These are phyloP conservation scores for Poecilus cupreus DNA, from an alignment of 2,888 invertebrate species.

Conservation along the genomic window DNA sequence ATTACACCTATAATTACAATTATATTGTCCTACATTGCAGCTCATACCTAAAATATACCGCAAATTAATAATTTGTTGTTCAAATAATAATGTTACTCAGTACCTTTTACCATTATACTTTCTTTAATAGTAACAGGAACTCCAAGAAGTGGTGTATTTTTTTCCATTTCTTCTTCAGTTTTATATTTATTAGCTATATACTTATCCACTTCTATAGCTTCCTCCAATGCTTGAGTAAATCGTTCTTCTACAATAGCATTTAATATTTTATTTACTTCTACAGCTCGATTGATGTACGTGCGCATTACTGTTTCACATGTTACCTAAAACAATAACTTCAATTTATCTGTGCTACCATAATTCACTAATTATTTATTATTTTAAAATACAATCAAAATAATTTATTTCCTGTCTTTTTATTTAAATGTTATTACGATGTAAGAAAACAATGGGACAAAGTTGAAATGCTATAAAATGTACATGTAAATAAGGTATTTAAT, in stretches of 20 bases:
- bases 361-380: too few relatives aligned
- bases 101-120: conserved; percentile 85
- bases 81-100: not conserved
- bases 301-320: conserved; percentile 82
- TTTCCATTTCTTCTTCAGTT: conserved; percentile 77
- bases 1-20: conserved; percentile 73
- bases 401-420: too few relatives aligned
- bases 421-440: too few relatives aligned
- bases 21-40: conserved; percentile 80
- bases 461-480: too few relatives aligned
- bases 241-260: conserved; percentile 89
- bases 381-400: too few relatives aligned
- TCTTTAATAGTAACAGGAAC: conserved; percentile 92
- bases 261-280: conserved; percentile 84
- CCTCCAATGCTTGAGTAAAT: conserved; percentile 83
- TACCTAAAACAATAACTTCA: too few relatives aligned
- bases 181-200: conserved; percentile 77
- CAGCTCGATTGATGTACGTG: conserved; percentile 84
- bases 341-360: too few relatives aligned
- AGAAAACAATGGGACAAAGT: not conserved
- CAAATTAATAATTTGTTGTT: too few relatives aligned
- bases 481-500: too few relatives aligned
- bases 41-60: conserved; percentile 77
- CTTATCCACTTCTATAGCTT: conserved; percentile 84
- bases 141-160: conserved; percentile 85